Base-by-base conservation (phyloP, 2,888 invertebrate genomes). In the Lycophotia porphyrea region DNA sequence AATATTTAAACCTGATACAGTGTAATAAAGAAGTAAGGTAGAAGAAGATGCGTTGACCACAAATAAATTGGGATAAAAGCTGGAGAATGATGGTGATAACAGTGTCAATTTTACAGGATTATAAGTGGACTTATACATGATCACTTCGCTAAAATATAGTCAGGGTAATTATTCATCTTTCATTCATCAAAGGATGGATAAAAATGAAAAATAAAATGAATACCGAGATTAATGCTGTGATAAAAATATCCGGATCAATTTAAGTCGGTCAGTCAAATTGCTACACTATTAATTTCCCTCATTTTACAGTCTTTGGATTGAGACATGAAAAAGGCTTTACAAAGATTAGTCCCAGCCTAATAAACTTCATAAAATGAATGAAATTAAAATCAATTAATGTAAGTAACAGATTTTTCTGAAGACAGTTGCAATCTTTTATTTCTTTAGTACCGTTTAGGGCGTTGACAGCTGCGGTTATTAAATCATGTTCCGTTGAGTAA, bases 401-500 rank as follows among this genome's bases (percentile, higher is more conserved):
- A 64, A 82, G 36, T 31, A 61, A 82, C 60, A 58, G 65, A 67
- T 61, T 74, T 82, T 76, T 74, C 58, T 34, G 11, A 64, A 78
- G 78, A 71, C 80, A 88, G 87, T 83, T 84, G 88, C 81, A 60
- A 72, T 58, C 7, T 79, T 80, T 80, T 78, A 78, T 70, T 80
- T 74, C 74, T 78, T 75, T 80, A 39, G 74, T 75, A 72, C 63
- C 82, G 79, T 79, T 74, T 78, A 90, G 85, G 90, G 89, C 92
- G 94, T 83, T 93, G 95, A 95, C 95, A 95, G 95, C 94, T 94
- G 95, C 89, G 83, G 87, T 84, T 88, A 85, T 85, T 95, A 94
- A 93, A 95, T 95, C 94, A 94, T 92, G 87, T 67, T 63, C 55
- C 58, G 81, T 82, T 55, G 69, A 84, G 80, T 90, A 90, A 91